Base-by-base conservation (phyloP, 1,140 invertebrate species). In the Drosophila baimaii region DNA sequence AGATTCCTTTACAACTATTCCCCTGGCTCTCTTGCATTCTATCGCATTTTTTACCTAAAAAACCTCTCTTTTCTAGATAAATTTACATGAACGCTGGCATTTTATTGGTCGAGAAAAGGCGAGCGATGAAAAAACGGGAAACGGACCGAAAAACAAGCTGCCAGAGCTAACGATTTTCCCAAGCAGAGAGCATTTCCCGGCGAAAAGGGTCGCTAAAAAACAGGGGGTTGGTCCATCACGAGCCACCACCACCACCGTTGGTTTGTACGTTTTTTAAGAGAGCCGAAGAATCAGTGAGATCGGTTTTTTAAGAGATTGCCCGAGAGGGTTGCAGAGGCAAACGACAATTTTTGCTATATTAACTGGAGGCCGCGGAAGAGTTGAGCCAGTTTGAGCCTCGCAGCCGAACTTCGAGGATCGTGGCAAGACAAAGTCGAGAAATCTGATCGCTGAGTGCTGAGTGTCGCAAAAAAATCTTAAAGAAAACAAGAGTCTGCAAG, bases 331-430 rank as follows among this genome's bases (percentile, higher is more conserved):
- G 82, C 39, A 52, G 59, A 9, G 21, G 7, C n/a, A 2, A 8
- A 2, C n/a, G 3, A 8, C 47, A 74, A 68, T 86, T 83, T 91
- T 77, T 85, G 58, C 89, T 91, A 90, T 91, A 91, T 91, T 91
- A 90, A 79, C 76, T 44, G 62, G 57, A 41, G 39, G 43, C 49
- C 39, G 73, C 66, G 84, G 79, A 91, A 91, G 88, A 91, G 90
- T 91, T 91, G 85, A 91, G 75, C 81, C 90, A 91, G 90, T 91
- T 91, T 90, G 90, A 77, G 86, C 83, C 71, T 65, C 63, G 78
- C 74, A 74, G 90, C 90, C 84, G 89, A 91, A 89, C 88, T 86
- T 91, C 65, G 63, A 82, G 75, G 77, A 90, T 85, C 47, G 62
- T 65, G 65, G 31, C 46, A 61, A 79, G 51, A 61, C 17, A 51